Evolutionary conservation across 1,140 invertebrate species (phyloP).

Genomic region (Melanaphis sacchari): DNA sequence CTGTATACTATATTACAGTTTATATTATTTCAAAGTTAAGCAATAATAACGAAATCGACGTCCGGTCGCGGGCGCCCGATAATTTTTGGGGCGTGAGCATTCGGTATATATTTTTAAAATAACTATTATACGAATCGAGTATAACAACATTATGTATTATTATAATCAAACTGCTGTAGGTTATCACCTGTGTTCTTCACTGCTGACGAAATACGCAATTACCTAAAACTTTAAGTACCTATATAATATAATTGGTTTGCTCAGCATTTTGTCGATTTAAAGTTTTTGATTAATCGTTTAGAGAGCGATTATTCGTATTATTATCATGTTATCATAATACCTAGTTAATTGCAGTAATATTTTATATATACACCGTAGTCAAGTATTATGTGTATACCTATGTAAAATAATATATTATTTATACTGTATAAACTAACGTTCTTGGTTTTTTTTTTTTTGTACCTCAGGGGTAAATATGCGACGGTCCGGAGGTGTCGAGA

Average conservation of each 20-base stretch:
- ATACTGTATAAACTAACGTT: background rate
- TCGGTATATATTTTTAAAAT: background rate
- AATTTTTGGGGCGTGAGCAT: background rate
- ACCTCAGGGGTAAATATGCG: slow-evolving; percentile 93
- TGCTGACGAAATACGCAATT: background rate
- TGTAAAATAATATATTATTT: background rate
- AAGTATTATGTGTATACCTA: background rate
- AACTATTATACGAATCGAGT: background rate
- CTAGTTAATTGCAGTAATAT: background rate
- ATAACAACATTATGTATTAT: background rate
- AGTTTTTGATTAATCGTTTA: background rate
- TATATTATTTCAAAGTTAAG: background rate
- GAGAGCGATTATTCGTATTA: background rate
- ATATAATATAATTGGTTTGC: background rate
- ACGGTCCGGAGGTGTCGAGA: slow-evolving; percentile 88
- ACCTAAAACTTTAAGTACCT: background rate
- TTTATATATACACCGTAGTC: no score
- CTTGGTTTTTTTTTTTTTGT: slow-evolving; percentile 62
- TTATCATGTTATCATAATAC: background rate
- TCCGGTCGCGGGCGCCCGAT: background rate
- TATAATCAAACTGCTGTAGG: background rate
- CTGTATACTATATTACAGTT: background rate
- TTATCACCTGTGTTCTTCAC: background rate
- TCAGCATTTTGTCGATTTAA: background rate
- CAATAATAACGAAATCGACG: background rate